phyloP scores from a whole-genome alignment of 1,140 invertebrate genomes.

The Idris sp. region DNA sequence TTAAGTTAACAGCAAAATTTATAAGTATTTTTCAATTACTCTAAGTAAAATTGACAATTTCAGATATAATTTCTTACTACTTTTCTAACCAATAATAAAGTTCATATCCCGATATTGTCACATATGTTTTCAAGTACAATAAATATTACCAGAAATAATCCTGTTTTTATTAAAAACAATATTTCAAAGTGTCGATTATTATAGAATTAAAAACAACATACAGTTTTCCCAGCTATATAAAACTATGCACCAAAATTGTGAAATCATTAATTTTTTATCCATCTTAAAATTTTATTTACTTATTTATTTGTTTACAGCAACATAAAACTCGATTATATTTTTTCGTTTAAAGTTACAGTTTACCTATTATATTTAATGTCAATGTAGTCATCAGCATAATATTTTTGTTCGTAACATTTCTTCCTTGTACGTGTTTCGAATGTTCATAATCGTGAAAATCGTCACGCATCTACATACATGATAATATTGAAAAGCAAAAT shows the following conservation, averaged over 20 bases:
- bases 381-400: no score
- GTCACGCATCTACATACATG: neutral
- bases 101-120: conserved; percentile 1
- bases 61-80: neutral
- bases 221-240: conserved; percentile 12
- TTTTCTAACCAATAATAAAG: conserved; percentile 11
- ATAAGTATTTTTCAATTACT: no score
- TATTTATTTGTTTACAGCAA: no score
- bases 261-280: no score
- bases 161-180: conserved; percentile 35
- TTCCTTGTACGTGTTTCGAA: neutral
- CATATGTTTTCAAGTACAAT: conserved; percentile 17
- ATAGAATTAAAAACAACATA: conserved; percentile 13
- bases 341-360: no score
- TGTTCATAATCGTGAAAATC: neutral
- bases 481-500: conserved; percentile 37
- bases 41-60: neutral
- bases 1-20: no score
- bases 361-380: conserved; percentile 3
- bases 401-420: no score
- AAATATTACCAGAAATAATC: conserved; percentile 10
- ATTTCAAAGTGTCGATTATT: conserved; percentile 27
- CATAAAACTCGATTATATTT: no score
- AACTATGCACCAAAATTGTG: conserved; percentile 12
- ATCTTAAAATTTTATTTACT: no score